Percentiles rank a stretch among this genome's conserved stretches.
phyloP scores from a whole-genome alignment of 1,140 invertebrate genomes.

The Subanguina moxae region DNA sequence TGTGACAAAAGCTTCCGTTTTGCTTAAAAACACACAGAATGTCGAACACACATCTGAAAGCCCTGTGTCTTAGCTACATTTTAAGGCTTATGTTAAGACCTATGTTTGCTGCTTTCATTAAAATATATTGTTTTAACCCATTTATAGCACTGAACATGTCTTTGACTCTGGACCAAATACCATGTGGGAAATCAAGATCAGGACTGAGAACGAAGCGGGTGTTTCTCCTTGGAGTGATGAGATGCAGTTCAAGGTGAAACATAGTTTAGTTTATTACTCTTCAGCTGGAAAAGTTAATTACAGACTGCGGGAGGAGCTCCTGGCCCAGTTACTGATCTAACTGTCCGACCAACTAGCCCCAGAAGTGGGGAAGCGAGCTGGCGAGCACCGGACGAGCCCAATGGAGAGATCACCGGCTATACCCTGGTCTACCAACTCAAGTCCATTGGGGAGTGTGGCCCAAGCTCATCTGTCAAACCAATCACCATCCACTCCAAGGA shows the following conservation, averaged over 20 bases:
- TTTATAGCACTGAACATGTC: constrained; percentile 35
- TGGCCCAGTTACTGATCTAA: constrained; percentile 48
- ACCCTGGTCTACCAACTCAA: constrained; percentile 56
- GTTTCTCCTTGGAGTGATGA: constrained; percentile 54
- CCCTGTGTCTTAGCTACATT: too few species aligned
- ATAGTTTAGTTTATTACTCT: too few species aligned
- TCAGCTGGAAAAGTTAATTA: background rate
- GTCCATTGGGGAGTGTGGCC: constrained; percentile 58
- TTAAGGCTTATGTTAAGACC: background rate
- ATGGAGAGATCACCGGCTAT: constrained; percentile 59
- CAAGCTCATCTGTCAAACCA: constrained; percentile 39
- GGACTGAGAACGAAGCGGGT: constrained; percentile 57
- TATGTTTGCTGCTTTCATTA: constrained; percentile 29
- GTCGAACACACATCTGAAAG: too few species aligned
- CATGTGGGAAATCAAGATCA: constrained; percentile 50
- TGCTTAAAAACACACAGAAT: too few species aligned
- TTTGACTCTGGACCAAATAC: constrained; percentile 56
- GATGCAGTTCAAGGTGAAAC: constrained; percentile 10
- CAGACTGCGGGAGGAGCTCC: constrained; percentile 53
- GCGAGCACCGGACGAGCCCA: constrained; percentile 47
- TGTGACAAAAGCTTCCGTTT: too few species aligned
- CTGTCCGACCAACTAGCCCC: constrained; percentile 46
- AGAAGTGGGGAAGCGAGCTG: constrained; percentile 40
- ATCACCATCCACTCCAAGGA: constrained; percentile 43
- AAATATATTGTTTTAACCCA: background rate